Conservation (phyloP, 53 echinoderm and acorn worm species). For the Zoroaster sp. region DNA sequence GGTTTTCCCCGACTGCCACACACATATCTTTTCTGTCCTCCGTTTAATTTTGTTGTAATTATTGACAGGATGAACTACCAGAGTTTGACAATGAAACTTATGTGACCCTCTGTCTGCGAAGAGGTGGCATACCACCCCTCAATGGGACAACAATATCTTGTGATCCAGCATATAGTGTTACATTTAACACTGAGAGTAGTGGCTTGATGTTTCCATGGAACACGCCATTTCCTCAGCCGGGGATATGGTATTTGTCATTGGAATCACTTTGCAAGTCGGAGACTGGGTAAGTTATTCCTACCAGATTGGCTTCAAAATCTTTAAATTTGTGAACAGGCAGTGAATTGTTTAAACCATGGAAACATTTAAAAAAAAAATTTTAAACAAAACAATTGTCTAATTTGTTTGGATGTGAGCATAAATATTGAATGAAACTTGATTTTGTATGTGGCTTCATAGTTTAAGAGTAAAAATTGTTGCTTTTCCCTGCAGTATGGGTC, state of each 20-base stretch:
- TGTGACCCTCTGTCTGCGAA: constrained; percentile 44
- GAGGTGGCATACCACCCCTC: constrained; percentile 51
- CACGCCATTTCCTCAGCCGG: constrained; percentile 83
- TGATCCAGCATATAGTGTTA: constrained; percentile 29
- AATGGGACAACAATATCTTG: constrained; percentile 36
- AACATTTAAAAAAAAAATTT: too few relatives aligned
- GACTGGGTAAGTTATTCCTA: constrained; percentile 34
- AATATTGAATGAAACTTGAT: too few relatives aligned
- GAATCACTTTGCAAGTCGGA: constrained; percentile 54
- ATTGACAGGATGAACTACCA: not conserved
- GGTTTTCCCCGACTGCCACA: too few relatives aligned
- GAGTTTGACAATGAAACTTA: not conserved
- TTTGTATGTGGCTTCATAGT: too few relatives aligned
- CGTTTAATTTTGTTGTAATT: not conserved
- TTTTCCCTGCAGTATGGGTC: not conserved
- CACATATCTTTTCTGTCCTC: not conserved
- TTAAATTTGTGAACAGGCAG: too few relatives aligned
- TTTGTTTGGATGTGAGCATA: too few relatives aligned
- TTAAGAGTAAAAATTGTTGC: too few relatives aligned
- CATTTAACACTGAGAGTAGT: constrained; percentile 1
- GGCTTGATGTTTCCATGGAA: constrained; percentile 40
- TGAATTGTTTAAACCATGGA: too few relatives aligned
- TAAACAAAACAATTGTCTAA: too few relatives aligned
- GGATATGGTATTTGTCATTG: constrained; percentile 79
- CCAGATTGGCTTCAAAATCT: too few relatives aligned